Conservation (phyloP, 2,888 invertebrate species). For the Chaetogeoica ovagalla region DNA sequence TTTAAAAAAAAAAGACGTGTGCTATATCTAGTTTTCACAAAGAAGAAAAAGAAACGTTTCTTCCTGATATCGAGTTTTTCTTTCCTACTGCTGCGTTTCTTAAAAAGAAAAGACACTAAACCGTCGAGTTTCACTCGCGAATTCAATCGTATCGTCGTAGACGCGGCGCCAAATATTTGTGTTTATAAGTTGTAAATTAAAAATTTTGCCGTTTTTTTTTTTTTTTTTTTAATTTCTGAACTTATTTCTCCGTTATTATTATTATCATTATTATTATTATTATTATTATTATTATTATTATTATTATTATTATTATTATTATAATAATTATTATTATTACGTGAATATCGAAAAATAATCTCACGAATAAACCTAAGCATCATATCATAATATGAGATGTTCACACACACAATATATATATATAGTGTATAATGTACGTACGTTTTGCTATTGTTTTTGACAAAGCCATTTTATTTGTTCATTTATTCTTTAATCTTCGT, state of each 20-base stretch:
- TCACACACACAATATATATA: background rate
- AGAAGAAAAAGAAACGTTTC: background rate
- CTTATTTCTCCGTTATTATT: background rate
- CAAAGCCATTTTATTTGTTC: background rate
- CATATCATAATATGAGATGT: background rate
- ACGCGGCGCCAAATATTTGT: too few relatives aligned
- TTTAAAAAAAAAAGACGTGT: background rate
- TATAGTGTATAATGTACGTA: background rate
- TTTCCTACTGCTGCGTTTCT: too few relatives aligned
- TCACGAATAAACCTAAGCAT: slow-evolving; percentile 9
- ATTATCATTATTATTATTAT: too few relatives aligned
- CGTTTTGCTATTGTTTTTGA: background rate
- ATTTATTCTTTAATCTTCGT: background rate
- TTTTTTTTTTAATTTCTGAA: background rate
- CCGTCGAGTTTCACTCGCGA: too few relatives aligned
- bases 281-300: too few relatives aligned
- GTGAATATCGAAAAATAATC: background rate
- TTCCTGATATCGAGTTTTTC: too few relatives aligned
- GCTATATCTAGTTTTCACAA: slow-evolving; percentile 10
- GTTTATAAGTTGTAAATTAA: background rate
- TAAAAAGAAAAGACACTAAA: too few relatives aligned
- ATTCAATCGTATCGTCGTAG: too few relatives aligned
- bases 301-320: too few relatives aligned
- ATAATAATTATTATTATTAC: background rate
- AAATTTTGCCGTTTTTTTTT: background rate